Evolutionary conservation across 2,888 invertebrate genomes (phyloP), one percentile per base, ranked within the genome.

Genomic region (Pristionchus japonicus): DNA sequence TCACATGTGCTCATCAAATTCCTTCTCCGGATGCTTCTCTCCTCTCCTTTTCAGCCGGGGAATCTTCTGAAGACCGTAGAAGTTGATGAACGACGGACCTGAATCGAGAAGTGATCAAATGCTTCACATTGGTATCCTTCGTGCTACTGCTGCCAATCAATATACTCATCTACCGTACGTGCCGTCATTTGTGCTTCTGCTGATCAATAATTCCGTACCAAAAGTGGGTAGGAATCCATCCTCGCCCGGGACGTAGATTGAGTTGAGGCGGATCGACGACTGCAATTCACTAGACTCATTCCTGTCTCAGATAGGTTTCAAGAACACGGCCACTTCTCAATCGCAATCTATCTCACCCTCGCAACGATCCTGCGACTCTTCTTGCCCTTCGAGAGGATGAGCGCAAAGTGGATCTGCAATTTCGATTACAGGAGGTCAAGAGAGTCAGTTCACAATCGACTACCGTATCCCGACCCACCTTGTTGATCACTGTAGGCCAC

Each of bases 401-500:
- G 83, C 23, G 90, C 90, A 52, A 93, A 90, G 27, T 89, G 86
- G n/a, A 93, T 91, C 92, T 92, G 87, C 74, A 91, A 88, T 49
- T 6, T n/a, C 31, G 9, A 88, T n/a, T 34, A 82, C 20, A 15
- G 15, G 7, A 43, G 6, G 43, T 9, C 43, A 11, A 43, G 6
- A 43, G 43, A 43, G 20, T 52, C 15, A 61, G 13, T 17, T n/a
- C 23, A 74, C 23, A 20, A 87, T 52, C 57, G 31, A 43, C 9
- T 57, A 80, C 43, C 49, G 43, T 80, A 31, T 34, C 86, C 7
- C 43, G 13, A 64, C 85, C 37, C 27, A 91, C 91, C 87, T 92
- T 89, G 37, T 91, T 90, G 47, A 92, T 90, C 49, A 92, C 92
- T 61, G 92, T 91, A 7, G 93, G 93, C 93, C 92, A 93, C 88